Conservation (phyloP, 2,888 invertebrate species). For the Syrphus vitripennis region DNA sequence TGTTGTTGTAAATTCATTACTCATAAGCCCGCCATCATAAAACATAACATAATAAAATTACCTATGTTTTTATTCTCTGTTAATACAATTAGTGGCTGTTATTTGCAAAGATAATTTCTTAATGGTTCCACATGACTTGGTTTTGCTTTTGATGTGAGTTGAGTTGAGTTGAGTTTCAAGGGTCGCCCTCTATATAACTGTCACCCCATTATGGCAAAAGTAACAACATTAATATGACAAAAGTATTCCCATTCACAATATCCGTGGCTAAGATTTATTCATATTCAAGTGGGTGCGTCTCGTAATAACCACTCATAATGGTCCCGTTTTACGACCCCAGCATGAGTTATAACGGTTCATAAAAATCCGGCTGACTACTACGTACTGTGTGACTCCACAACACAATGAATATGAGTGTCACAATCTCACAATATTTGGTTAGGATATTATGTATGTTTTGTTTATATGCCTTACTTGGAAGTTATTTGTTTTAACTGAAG, state of each 20-base stretch:
- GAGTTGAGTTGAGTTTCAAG: background rate
- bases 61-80: conserved; percentile 43
- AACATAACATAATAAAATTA: background rate
- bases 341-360: conserved; percentile 58
- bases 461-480: conserved; percentile 12
- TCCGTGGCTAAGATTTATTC: conserved; percentile 61
- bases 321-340: conserved; percentile 53
- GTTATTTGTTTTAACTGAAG: conserved; percentile 38
- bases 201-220: conserved; percentile 54
- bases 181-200: conserved; percentile 24
- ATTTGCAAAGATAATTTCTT: conserved; percentile 61
- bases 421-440: conserved; percentile 3
- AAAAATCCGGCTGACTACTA: conserved; percentile 1
- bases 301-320: conserved; percentile 62
- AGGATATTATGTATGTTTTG: background rate
- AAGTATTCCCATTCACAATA: conserved; percentile 55
- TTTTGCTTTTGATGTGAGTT: background rate
- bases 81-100: conserved; percentile 59
- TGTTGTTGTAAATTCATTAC: background rate
- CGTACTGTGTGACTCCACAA: background rate
- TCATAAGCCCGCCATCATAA: background rate
- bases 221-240: conserved; percentile 56
- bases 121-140: conserved; percentile 40
- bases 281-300: conserved; percentile 57
- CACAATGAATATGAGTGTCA: conserved; percentile 23